Evolutionary conservation across 2,797 vertebrate species (phyloP).

Genomic region (Ptychobarbus kaznakovi): DNA sequence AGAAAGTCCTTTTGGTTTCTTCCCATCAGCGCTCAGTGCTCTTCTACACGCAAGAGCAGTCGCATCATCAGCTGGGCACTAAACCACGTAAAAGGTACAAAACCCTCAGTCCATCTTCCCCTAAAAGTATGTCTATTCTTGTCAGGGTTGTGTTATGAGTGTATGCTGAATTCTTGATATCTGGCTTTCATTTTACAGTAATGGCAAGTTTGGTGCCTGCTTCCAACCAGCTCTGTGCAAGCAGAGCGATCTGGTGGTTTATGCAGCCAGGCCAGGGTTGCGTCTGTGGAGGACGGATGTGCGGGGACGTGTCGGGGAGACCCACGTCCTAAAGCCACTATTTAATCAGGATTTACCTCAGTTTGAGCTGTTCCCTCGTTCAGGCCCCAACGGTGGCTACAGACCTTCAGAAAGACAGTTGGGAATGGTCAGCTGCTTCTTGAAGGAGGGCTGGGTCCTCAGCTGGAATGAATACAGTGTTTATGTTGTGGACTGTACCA

Average conservation of each 20-base stretch:
- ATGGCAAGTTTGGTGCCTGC: slow-evolving; percentile 91
- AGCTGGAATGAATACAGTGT: slow-evolving; percentile 97
- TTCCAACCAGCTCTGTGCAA: slow-evolving; percentile 96
- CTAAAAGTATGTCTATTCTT: neutral
- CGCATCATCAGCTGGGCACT: slow-evolving; percentile 86
- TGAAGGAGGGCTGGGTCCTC: slow-evolving; percentile 90
- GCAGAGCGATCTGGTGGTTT: slow-evolving; percentile 90
- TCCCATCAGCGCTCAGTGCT: slow-evolving; percentile 88
- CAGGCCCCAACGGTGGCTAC: slow-evolving; percentile 76
- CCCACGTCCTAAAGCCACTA: slow-evolving; percentile 85
- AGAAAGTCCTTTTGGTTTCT: slow-evolving; percentile 91
- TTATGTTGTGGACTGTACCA: slow-evolving; percentile 88
- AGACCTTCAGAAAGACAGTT: slow-evolving; percentile 85
- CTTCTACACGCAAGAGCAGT: slow-evolving; percentile 87
- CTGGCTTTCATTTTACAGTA: slow-evolving; percentile 70
- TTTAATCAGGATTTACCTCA: slow-evolving; percentile 84
- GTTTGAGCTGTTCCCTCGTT: slow-evolving; percentile 89
- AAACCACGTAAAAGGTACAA: slow-evolving; percentile 89
- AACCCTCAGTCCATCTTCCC: neutral
- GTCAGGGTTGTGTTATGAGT: neutral
- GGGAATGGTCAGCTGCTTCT: slow-evolving; percentile 89
- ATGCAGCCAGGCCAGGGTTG: slow-evolving; percentile 90
- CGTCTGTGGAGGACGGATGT: slow-evolving; percentile 91
- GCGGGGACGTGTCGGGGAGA: slow-evolving; percentile 89
- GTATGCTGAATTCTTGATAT: neutral